phyloP scores from a whole-genome alignment of 2,113 vertebrate species.

The Myrmophylax atrothorax region DNA sequence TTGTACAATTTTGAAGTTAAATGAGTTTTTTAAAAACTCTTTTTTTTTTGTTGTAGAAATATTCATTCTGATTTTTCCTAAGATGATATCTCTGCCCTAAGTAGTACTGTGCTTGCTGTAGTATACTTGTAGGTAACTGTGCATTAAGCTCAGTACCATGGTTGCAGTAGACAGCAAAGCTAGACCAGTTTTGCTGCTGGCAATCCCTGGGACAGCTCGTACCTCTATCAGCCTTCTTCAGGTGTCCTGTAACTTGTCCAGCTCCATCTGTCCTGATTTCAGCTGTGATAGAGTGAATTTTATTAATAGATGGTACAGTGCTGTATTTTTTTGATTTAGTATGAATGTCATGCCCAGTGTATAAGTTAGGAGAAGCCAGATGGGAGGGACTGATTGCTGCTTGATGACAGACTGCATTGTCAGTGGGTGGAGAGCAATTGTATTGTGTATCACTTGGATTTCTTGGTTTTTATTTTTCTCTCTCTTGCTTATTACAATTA shows the following conservation, averaged over 20 bases:
- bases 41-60: neutral
- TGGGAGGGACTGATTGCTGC: fast-evolving
- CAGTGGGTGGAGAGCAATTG: neutral
- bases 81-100: neutral
- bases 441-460: neutral
- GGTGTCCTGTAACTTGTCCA: neutral
- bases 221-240: neutral
- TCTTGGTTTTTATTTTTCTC: neutral
- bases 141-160: neutral
- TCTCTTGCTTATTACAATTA: neutral
- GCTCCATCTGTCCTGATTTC: neutral
- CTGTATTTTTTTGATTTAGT: neutral
- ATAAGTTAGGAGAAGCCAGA: neutral
- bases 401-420: neutral
- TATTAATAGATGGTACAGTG: neutral
- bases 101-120: neutral
- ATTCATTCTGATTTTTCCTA: neutral
- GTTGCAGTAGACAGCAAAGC: neutral
- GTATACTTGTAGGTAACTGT: neutral
- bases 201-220: neutral
- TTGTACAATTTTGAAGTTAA: neutral
- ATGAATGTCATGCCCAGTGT: neutral
- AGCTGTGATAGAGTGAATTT: neutral
- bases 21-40: neutral
- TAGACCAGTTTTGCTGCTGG: neutral